phyloP scores from a whole-genome alignment of 2,888 invertebrate species.

The Ormyrus pomaceus region DNA sequence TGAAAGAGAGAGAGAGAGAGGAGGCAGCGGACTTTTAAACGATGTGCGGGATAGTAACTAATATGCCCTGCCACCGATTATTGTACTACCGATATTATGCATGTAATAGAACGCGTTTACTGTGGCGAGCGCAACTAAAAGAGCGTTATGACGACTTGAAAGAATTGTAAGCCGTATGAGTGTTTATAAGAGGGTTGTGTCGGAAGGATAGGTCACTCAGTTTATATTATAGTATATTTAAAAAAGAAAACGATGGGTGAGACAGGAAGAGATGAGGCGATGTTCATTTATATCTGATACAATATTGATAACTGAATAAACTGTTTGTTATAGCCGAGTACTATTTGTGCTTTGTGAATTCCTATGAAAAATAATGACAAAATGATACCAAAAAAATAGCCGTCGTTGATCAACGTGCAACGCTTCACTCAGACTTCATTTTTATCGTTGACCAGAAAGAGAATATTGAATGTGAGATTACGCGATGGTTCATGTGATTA shows the following conservation, averaged over 20 bases:
- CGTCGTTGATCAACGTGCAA: constrained; percentile 52
- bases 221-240: constrained; percentile 48
- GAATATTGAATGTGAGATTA: neutral
- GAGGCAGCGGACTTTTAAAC: neutral
- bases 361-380: constrained; percentile 50
- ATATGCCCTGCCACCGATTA: no score
- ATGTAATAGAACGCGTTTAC: no score
- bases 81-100: no score
- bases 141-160: no score
- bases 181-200: constrained; percentile 19
- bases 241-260: constrained; percentile 31
- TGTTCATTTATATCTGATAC: constrained; percentile 72
- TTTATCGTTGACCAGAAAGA: neutral
- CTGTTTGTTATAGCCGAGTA: constrained; percentile 71
- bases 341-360: constrained; percentile 68
- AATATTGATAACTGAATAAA: constrained; percentile 70
- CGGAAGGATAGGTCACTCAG: constrained; percentile 36
- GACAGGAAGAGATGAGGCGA: constrained; percentile 45
- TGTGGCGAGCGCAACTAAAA: neutral
- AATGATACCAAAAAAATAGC: constrained; percentile 4
- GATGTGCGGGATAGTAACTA: neutral
- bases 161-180: no score
- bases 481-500: neutral
- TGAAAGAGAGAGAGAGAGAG: constrained; percentile 14
- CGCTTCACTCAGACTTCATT: constrained; percentile 17